Evolutionary conservation across 2,888 invertebrate genomes (phyloP), one percentile per base, ranked within the genome.

Genomic region (Lycaena phlaeas): DNA sequence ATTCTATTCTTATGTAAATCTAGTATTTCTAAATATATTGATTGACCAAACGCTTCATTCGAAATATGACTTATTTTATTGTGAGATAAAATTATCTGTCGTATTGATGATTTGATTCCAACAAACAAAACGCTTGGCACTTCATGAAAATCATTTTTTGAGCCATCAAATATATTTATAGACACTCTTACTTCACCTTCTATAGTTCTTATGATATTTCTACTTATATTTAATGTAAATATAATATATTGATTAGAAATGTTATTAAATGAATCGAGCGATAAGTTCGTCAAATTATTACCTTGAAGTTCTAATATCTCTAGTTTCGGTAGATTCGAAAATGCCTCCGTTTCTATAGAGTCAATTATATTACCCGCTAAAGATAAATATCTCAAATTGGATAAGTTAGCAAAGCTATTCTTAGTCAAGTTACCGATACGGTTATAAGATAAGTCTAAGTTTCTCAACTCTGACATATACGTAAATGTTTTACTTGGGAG

Each of bases 331-430:
- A 96, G 82, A 61, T 93, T 90, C 41, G 87, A 85, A 61, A 96
- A 93, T 4, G 94, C 90, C 40, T 88, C 87, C 30, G 87, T 87
- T 44, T 90, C 90, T 55, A 97, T 88, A 50, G 88, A 87, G 48
- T 86, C 86, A 57, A 97, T 88, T 55, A 89, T 86, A 78, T 97
- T 97, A 61, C 92, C 90, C 39, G 94, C 92, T 54, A 97, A 81
- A 67, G 95, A 92, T 56, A 97, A 85, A 61, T 92, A 93, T 54
- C 90, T 88, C 53, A 97, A 87, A 67, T 89, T 90, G 25, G 91
- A 89, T 66, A 96, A 87, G 72, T 92, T 90, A 54, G 87, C 85
- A 66, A 97, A 95, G 47, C 92, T 89, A 59, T 89, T 87, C 50
- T 87, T 87, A 57, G 90, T 88, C 49, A 95, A 82, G 53, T 86